Conservation (phyloP, 2,888 invertebrate species). For the Miltochrista miniata region DNA sequence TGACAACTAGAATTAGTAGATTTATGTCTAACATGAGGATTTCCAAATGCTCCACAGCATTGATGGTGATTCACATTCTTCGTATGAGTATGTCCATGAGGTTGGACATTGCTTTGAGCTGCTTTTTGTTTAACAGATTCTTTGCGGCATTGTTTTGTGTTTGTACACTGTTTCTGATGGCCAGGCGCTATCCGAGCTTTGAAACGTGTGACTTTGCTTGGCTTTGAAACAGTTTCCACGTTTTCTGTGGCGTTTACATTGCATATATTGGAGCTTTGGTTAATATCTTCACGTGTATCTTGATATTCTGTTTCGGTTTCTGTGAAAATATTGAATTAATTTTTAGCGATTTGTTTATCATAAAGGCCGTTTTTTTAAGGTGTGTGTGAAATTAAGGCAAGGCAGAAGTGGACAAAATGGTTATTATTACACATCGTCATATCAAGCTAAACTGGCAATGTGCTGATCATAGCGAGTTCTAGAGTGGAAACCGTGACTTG, state of each 20-base stretch:
- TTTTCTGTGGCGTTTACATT: constrained; percentile 46
- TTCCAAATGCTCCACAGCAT: constrained; percentile 79
- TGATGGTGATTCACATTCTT: constrained; percentile 78
- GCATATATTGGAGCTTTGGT: constrained; percentile 48
- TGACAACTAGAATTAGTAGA: constrained; percentile 66
- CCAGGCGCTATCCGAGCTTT: constrained; percentile 70
- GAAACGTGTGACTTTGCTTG: constrained; percentile 69
- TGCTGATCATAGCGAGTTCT: no score
- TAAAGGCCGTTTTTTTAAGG: no score
- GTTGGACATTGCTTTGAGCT: constrained; percentile 52
- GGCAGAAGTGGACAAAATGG: no score
- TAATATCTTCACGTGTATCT: constrained; percentile 59
- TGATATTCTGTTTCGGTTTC: constrained; percentile 75
- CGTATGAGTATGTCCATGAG: constrained; percentile 73
- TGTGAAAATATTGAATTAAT: constrained; percentile 24
- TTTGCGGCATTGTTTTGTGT: constrained; percentile 51
- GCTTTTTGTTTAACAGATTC: constrained; percentile 57
- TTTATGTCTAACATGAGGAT: constrained; percentile 77
- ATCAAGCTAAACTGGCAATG: no score
- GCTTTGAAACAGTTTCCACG: constrained; percentile 53
- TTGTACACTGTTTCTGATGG: constrained; percentile 54
- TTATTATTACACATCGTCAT: no score
- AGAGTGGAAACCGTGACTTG: no score
- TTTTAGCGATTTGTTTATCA: neutral
- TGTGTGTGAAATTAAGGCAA: no score